Evolutionary conservation across 2,888 invertebrate species (phyloP).

Genomic region (Dolomedes plantarius): DNA sequence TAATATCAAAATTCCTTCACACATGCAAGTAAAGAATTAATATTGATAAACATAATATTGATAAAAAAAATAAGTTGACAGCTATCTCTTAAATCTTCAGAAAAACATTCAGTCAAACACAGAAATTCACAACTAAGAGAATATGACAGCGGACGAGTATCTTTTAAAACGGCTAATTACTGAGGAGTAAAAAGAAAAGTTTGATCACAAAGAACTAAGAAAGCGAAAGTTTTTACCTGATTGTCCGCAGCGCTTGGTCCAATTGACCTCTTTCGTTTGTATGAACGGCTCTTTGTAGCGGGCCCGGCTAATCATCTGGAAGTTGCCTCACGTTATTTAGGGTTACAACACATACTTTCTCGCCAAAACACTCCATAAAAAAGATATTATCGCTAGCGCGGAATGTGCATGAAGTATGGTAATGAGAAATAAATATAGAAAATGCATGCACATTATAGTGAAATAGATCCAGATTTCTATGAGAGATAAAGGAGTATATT

Average conservation of each 20-base stretch:
- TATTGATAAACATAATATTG: too few species aligned
- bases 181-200: not conserved
- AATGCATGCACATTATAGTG: too few species aligned
- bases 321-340: not conserved
- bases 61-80: too few species aligned
- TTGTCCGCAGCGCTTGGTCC: not conserved
- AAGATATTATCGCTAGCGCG: not conserved
- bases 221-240: not conserved
- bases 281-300: constrained; percentile 4
- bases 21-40: too few species aligned
- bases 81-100: too few species aligned
- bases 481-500: too few species aligned
- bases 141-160: not conserved
- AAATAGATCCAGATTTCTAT: too few species aligned
- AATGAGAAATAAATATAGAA: too few species aligned
- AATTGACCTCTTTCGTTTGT: constrained; percentile 14
- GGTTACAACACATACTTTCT: not conserved
- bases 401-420: too few species aligned
- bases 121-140: not conserved
- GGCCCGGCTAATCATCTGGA: not conserved
- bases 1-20: too few species aligned
- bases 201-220: not conserved
- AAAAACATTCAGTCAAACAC: too few species aligned
- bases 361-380: not conserved
- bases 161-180: not conserved